Evolutionary conservation across 2,113 vertebrate genomes (phyloP).

Genomic region (Pyrgilauda ruficollis): DNA sequence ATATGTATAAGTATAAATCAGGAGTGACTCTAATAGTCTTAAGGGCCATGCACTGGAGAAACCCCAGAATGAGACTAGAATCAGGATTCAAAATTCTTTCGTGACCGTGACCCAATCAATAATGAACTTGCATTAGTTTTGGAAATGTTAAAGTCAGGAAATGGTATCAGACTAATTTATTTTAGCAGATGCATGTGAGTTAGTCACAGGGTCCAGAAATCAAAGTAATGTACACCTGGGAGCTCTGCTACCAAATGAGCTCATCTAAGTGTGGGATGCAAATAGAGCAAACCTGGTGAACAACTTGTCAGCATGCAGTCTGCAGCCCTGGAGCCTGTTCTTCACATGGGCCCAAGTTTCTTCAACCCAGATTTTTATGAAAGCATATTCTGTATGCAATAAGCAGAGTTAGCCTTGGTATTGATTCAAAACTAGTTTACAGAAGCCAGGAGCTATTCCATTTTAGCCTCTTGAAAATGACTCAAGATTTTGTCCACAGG

Average conservation of each 20-base stretch:
- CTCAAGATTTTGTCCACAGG: slow-evolving; percentile 37
- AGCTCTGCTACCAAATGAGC: slow-evolving; percentile 14
- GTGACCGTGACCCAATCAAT: not conserved
- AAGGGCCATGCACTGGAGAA: not conserved
- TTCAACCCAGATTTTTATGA: not conserved
- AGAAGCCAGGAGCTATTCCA: not conserved
- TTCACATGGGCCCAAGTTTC: not conserved
- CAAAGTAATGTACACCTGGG: slow-evolving; percentile 22
- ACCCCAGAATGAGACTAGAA: not conserved
- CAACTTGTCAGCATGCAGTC: not conserved
- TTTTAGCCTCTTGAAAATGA: slow-evolving; percentile 42
- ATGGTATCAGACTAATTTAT: not conserved
- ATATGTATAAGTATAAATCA: not conserved
- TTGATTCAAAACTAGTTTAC: slow-evolving; percentile 8
- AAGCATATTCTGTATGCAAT: not conserved
- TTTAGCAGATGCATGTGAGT: not conserved
- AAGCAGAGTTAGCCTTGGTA: not conserved
- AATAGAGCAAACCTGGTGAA: not conserved
- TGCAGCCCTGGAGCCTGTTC: not conserved
- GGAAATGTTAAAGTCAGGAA: not conserved
- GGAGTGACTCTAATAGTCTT: not conserved
- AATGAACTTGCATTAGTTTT: not conserved
- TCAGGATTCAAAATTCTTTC: not conserved
- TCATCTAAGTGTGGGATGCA: slow-evolving; percentile 33
- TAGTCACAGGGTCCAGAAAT: slow-evolving; percentile 30